Evolutionary conservation across 2,888 invertebrate genomes (phyloP), one percentile per base, ranked within the genome.

Genomic region (Cordilura impudica): DNA sequence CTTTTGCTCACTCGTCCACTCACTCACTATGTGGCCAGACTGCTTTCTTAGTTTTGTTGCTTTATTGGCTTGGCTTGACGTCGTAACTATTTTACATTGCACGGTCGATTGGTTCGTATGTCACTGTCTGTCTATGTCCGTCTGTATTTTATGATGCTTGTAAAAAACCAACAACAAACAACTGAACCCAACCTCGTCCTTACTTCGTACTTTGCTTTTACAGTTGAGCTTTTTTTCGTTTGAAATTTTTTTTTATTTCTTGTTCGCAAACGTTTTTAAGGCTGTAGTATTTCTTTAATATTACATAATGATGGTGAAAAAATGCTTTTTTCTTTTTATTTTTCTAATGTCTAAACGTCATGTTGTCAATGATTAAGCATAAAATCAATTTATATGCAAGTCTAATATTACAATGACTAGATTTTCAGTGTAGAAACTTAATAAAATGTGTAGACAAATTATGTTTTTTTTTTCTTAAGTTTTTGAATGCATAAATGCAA

Each of bases 321-420:
- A 29, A 63, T 7, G 49, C 35, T 29, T 47, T 7, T 1, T 4
- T 23, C 2, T 19, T 56, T 14, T 6, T 10, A 21, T 58, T 45
- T 58, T 69, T 73, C 51, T 53, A 73, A 60, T 71, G 66, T 66
- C 53, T 19, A 53, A 74, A 71, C 70, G 35, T 74, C 61, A 70
- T 79, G 74, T 74, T 66, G 69, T 70, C 69, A 70, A 60, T 74
- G 74, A 79, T 79, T 70, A 79, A 79, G 70, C 65, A 71, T 49
- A 79, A 79, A 74, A 70, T 74, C 78, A 74, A 78, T 79, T 79
- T 70, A 61, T 79, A 74, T 74, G 70, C 78, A 61, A 70, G 54
- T 39, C 35, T 3, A 5, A n/a, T 39, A 39, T n/a, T n/a, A n/a
- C n/a, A 39, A n/a, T n/a, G 60, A 19, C 31, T 53, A 51, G 51